Evolutionary conservation across 2,113 vertebrate species (phyloP), one percentile per base, ranked within the genome.

Genomic region (Clupea harengus): DNA sequence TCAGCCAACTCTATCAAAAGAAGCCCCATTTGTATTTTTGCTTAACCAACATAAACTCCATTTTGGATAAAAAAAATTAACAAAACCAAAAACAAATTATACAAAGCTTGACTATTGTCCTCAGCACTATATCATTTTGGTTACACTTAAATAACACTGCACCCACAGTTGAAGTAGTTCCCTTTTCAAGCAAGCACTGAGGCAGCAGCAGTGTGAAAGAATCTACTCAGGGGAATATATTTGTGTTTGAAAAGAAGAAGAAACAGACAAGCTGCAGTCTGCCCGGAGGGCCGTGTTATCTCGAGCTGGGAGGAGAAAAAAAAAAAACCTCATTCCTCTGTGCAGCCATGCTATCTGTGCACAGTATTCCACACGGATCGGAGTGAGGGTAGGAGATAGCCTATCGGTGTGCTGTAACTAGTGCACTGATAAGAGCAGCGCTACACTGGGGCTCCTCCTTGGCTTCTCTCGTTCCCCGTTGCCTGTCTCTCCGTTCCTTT

Each of bases 401-500:
- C 57, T 89, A 86, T 92, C 90, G 88, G 13, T 17, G 64, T 57
- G 87, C 86, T 81, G 72, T 85, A 85, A 86, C 57, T 5, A 8
- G 80, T 4, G 45, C 54, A 57, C 47, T 88, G 93, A 93, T 93
- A 92, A 93, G 2, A 78, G 10, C 9, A 6, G 54, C 2, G 32
- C 22, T 52, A n/a, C 32, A 22, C 85, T 46, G 85, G 84, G 84
- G 52, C 87, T 86, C 80, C 57, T 84, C 83, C n/a, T 88, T 75
- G 20, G 81, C 67, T 81, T 67, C n/a, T 5, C 64, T 72, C 2
- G 11, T 72, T 25, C n/a, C 64, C 28, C n/a, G n/a, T 11, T 28
- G 64, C 9, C 10, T 25, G 64, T 25, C 10, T 72, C 25, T 72
- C 64, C 13, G 64, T 32, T 13, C 64, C n/a, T 32, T 28, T 72